These are phyloP conservation scores for Numida meleagris DNA, from an alignment of 2,113 vertebrate species.

Conservation along the genomic window DNA sequence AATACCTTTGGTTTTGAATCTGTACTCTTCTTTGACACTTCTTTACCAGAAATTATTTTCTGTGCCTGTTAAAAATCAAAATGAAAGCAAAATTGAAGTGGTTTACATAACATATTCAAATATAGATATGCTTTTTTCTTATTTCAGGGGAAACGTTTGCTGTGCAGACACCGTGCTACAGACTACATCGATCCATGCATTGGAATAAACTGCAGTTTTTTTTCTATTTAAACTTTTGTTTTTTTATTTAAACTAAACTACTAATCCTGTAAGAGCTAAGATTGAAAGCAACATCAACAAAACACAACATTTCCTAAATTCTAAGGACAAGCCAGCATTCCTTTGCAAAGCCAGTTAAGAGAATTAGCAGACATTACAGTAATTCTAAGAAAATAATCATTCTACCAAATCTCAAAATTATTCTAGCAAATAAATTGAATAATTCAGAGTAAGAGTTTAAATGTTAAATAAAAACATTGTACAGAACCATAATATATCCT, in stretches of 20 bases:
- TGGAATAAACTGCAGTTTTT: not conserved
- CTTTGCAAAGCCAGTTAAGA: not conserved
- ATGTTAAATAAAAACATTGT: not conserved
- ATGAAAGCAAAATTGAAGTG: constrained; percentile 48
- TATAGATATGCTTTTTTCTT: not conserved
- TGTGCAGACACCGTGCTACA: not conserved
- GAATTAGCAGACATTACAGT: not conserved
- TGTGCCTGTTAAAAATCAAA: constrained; percentile 49
- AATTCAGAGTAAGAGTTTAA: not conserved
- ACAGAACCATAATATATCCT: accelerated
- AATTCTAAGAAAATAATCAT: not conserved
- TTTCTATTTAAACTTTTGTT: not conserved
- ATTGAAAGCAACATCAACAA: not conserved
- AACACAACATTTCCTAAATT: not conserved
- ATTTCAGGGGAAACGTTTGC: not conserved
- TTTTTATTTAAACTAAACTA: too few relatives aligned
- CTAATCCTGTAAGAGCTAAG: not conserved
- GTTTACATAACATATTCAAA: not conserved
- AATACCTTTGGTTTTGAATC: constrained; percentile 45
- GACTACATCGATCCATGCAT: not conserved
- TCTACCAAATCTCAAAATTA: not conserved
- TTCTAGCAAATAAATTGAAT: not conserved
- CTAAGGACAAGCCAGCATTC: not conserved
- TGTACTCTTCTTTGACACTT: constrained; percentile 18
- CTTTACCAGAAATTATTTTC: constrained; percentile 40